Evolutionary conservation across 2,113 vertebrate genomes (phyloP).

Genomic region (Ranitomeya imitator): DNA sequence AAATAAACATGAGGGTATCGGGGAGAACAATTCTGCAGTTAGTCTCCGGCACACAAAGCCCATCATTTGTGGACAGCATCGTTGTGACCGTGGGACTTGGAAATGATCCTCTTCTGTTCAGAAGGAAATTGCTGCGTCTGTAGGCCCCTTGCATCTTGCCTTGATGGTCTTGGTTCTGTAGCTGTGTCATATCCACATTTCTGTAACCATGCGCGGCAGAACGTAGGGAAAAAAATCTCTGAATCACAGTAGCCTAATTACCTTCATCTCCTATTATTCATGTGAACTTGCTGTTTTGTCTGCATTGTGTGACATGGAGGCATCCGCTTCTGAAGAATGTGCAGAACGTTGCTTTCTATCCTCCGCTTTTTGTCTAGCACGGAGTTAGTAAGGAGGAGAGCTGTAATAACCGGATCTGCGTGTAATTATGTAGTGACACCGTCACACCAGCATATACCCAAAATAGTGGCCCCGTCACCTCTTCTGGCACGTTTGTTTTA

Average conservation of each 20-base stretch:
- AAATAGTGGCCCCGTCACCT: too few relatives aligned
- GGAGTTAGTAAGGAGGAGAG: too few relatives aligned
- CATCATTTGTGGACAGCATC: slow-evolving; percentile 43
- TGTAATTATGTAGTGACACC: too few relatives aligned
- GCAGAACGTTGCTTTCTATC: neutral
- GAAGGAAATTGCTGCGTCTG: slow-evolving; percentile 41
- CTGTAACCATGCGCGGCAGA: neutral
- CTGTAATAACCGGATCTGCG: too few relatives aligned
- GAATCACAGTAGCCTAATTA: neutral
- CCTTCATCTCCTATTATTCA: neutral
- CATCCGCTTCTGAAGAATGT: neutral
- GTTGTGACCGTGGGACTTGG: slow-evolving; percentile 42
- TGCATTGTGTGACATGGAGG: neutral
- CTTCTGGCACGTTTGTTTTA: too few relatives aligned
- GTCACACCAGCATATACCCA: too few relatives aligned
- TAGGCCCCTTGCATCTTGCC: neutral
- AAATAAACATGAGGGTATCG: slow-evolving; percentile 38
- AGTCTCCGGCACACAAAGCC: slow-evolving; percentile 26
- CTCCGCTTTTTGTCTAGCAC: too few relatives aligned
- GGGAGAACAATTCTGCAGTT: slow-evolving; percentile 36
- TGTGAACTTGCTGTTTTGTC: neutral
- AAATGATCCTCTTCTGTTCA: slow-evolving; percentile 51
- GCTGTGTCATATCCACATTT: neutral
- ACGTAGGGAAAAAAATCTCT: neutral
- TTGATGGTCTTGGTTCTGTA: neutral